Base-by-base conservation (phyloP, 1,140 invertebrate species). In the Teleopsis dalmanni region DNA sequence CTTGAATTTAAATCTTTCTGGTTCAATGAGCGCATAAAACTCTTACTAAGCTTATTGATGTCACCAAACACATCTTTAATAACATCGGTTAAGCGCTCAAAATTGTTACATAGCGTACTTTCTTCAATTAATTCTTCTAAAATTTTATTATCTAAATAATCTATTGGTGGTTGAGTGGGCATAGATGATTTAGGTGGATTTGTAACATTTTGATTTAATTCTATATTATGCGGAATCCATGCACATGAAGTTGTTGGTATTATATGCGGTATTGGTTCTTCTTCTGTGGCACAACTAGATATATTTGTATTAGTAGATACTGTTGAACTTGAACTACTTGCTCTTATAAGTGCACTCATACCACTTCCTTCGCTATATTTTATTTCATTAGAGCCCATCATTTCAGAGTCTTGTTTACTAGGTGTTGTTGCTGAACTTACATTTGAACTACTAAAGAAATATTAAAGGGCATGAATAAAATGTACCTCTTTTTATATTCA, bases 61-160 rank as follows among this genome's bases (percentile, higher is more conserved):
- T 76, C 81, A 41, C 81, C 85, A 67, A 83, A 89, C n/a, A 87
- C 79, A 57, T 81, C 76, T 18, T 81, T 81, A 26, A 89, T 70
- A 19, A 80, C 81, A 33, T 82, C 75, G 50, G 85, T 81, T 14
- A 90, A 65, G 34, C 76, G 72, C 13, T 81, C 78, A 72, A 82
- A 88, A 45, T 73, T 78, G 31, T 78, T 72, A 36, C 75, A 73
- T 34, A 75, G 62, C 64, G 81, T 75, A 63, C 85, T 87, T 51
- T 72, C 75, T 50, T 79, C 76, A 48, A 87, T 80, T 35, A 88
- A 77, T 37, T 79, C 73, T 47, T 78, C 62, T 13, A 89, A 60
- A 49, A 76, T 77, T 23, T 79, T 71, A 69, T 88, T 85, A 22
- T 81, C 84, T 16, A 88, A 65, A 65, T 73, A 81, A 51, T 75